phyloP scores from a whole-genome alignment of 92 coral and sea anemone genomes.

The Porites lobata region DNA sequence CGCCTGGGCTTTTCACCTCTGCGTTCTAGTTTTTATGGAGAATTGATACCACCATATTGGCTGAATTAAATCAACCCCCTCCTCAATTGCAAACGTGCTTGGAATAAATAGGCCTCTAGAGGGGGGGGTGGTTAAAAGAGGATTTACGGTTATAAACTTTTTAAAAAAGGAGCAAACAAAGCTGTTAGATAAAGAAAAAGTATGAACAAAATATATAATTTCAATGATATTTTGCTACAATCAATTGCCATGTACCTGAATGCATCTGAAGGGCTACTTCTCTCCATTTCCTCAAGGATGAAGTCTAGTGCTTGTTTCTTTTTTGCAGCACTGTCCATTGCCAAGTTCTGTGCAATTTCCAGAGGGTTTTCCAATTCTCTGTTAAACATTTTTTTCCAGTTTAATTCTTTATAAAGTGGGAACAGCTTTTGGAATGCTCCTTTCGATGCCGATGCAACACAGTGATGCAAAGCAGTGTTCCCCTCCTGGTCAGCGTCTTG shows the following conservation, averaged over 20 bases:
- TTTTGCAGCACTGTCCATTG: neutral
- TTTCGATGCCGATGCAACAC: conserved; percentile 22
- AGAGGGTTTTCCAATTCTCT: neutral
- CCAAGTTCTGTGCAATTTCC: conserved; percentile 25
- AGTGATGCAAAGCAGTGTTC: conserved; percentile 59
- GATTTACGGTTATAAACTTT: no score
- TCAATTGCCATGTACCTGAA: neutral
- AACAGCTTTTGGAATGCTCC: conserved; percentile 35
- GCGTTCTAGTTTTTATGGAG: no score
- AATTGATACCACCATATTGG: no score
- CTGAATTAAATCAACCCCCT: no score
- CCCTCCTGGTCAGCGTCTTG: conserved; percentile 29
- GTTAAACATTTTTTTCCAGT: conserved; percentile 42
- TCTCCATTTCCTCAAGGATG: conserved; percentile 3
- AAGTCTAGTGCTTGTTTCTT: neutral
- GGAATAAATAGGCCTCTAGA: no score
- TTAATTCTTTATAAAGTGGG: neutral
- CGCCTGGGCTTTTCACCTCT: no score
- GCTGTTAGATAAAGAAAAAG: no score
- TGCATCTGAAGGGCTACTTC: neutral
- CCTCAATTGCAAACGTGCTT: no score
- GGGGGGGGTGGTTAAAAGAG: no score
- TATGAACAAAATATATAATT: no score
- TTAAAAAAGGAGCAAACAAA: no score
- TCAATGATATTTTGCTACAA: neutral